Evolutionary conservation across 2,113 vertebrate species (phyloP), one percentile per base, ranked within the genome.

Genomic region (Eurystomus gularis): DNA sequence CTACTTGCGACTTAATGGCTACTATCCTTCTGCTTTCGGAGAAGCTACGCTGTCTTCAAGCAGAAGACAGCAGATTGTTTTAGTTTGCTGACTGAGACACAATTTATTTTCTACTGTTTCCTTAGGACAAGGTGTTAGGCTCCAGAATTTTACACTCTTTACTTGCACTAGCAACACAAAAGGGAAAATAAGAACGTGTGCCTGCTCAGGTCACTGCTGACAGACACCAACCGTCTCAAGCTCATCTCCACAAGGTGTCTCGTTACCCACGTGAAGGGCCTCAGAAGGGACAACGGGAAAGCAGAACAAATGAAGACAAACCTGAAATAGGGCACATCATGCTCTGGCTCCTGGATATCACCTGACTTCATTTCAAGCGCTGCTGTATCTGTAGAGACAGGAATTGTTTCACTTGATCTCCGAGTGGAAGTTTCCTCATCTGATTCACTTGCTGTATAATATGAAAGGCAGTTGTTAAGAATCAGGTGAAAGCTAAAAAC

Each of bases 291-390:
- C 37, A 58, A 14, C 14, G 69, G 26, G 26, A 49, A 77, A 81
- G 17, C 7, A 10, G 91, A 94, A 60, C 11, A 93, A 58, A 33
- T 17, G 13, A 85, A 76, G 28, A 73, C 96, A 71, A 70, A 98
- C 98, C 98, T 98, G 97, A 98, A 98, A 90, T 98, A 98, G 1
- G 93, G 93, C 70, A 98, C 98, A 26, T 98, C 97, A 16, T 98
- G 98, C 15, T 90, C 94, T 18, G 64, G 73, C 62, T 97, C 92
- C 77, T 69, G 48, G 16, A 26, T 0, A 17, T 83, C 84, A 42
- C 80, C 95, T 52, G 87, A 66, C 29, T 76, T 70, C 3, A 13
- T 72, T 82, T 92, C 82, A 40, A 35, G n/a, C 1, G 21, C 81
- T 66, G 75, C 8, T 25, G 7, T 18, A 54, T 93, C 90, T 18